Percentiles rank a stretch among this genome's conserved stretches.
These are phyloP conservation scores for Andrena haemorrhoa DNA, from an alignment of 2,888 invertebrate genomes.

Conservation along the genomic window DNA sequence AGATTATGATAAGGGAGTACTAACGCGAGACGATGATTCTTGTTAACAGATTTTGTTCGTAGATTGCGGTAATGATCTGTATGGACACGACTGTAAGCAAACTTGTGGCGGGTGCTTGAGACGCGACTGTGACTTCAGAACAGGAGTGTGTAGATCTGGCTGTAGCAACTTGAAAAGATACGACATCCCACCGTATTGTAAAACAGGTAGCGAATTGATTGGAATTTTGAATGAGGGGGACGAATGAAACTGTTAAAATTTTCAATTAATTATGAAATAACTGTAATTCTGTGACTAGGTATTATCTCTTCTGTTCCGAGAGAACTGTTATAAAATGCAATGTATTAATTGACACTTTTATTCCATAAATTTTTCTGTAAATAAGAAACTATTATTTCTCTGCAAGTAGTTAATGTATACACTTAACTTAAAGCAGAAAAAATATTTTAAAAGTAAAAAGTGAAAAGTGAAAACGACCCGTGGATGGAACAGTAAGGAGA, in stretches of 20 bases:
- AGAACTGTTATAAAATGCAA: too few species aligned
- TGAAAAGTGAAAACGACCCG: too few species aligned
- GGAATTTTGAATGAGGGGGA: not conserved
- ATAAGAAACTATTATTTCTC: too few species aligned
- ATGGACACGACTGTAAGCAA: conserved; percentile 74
- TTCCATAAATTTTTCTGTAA: too few species aligned
- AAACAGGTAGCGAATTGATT: conserved; percentile 58
- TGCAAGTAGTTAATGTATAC: too few species aligned
- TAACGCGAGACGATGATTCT: not conserved
- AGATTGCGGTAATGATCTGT: conserved; percentile 48
- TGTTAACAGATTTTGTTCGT: conserved; percentile 4
- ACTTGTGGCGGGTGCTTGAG: conserved; percentile 69
- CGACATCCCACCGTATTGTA: conserved; percentile 68
- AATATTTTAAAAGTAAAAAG: too few species aligned
- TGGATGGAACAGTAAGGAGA: not conserved
- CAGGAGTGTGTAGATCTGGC: conserved; percentile 64
- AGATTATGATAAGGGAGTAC: not conserved
- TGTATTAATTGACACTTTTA: too few species aligned
- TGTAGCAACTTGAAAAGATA: conserved; percentile 48
- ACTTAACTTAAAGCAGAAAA: too few species aligned
- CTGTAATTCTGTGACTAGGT: too few species aligned
- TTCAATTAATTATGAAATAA: not conserved
- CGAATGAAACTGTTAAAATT: not conserved
- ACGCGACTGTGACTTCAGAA: conserved; percentile 52
- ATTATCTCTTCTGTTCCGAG: too few species aligned